Evolutionary conservation across 2,113 vertebrate genomes (phyloP).

Genomic region (Leuciscus idus): DNA sequence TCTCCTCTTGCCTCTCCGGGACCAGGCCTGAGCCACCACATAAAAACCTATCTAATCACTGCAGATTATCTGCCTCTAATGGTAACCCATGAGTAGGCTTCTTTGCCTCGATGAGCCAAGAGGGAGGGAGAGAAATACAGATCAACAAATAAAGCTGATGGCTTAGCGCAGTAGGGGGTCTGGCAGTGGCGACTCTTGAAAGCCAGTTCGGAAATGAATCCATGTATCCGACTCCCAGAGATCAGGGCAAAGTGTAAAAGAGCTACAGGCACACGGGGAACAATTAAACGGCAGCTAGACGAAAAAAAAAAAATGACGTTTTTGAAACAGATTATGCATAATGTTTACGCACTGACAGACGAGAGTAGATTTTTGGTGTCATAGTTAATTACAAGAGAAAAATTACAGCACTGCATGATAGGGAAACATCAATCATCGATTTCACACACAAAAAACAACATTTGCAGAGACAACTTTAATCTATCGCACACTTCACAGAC

Average conservation of each 20-base stretch:
- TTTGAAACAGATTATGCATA: constrained; percentile 20
- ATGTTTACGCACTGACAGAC: constrained; percentile 17
- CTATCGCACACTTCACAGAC: background rate
- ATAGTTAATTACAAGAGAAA: constrained; percentile 25
- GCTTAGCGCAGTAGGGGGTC: constrained; percentile 56
- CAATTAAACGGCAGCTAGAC: constrained; percentile 25
- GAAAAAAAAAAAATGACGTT: background rate
- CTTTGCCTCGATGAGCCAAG: constrained; percentile 50
- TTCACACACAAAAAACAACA: background rate
- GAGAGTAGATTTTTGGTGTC: constrained; percentile 31
- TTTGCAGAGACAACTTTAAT: constrained; percentile 10
- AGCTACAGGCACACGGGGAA: constrained; percentile 41
- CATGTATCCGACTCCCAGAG: constrained; percentile 50
- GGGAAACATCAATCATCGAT: constrained; percentile 20
- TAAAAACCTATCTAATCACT: constrained; percentile 65
- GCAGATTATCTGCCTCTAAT: constrained; percentile 64
- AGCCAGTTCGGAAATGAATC: constrained; percentile 59
- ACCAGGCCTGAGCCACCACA: constrained; percentile 37
- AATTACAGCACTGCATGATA: background rate
- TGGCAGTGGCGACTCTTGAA: constrained; percentile 52
- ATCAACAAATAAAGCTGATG: constrained; percentile 66
- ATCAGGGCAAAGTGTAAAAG: constrained; percentile 46
- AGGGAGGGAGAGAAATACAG: constrained; percentile 69
- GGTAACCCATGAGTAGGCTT: constrained; percentile 55
- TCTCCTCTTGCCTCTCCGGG: constrained; percentile 40